phyloP scores from a whole-genome alignment of 1,140 invertebrate genomes.

The Leguminivora glycinivorella region DNA sequence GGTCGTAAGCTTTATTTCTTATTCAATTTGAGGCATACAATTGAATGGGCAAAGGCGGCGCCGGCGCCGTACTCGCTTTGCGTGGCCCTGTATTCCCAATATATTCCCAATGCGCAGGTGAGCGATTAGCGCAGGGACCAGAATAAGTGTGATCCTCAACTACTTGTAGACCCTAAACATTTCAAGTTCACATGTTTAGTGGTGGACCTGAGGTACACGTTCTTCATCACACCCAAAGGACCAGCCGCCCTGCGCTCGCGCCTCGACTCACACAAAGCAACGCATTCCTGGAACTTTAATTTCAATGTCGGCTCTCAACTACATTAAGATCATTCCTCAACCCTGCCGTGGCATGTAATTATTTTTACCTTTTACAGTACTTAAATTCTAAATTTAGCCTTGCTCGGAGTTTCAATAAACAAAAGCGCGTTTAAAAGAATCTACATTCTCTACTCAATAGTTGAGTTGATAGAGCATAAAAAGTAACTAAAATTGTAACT shows the following conservation, averaged over 20 bases:
- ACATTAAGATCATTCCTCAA: conserved; percentile 36
- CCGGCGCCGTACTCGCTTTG: neutral
- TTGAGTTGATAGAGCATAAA: neutral
- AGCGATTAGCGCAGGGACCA: neutral
- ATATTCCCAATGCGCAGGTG: neutral
- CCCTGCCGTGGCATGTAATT: conserved; percentile 22
- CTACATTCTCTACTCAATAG: neutral
- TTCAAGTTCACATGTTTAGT: neutral
- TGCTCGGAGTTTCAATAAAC: neutral
- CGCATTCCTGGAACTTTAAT: conserved; percentile 46
- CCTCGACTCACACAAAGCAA: neutral
- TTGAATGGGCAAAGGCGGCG: conserved; percentile 34
- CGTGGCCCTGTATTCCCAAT: neutral
- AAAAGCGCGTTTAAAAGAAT: neutral
- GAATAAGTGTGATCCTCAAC: neutral
- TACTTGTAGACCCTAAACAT: neutral
- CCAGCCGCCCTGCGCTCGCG: conserved; percentile 12
- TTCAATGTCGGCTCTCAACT: conserved; percentile 36
- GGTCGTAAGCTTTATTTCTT: conserved; percentile 31
- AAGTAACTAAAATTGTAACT: neutral
- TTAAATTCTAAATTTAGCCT: conserved; percentile 15
- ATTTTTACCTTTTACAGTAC: conserved; percentile 26
- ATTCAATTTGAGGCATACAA: conserved; percentile 39
- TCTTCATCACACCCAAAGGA: neutral
- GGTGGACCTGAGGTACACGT: neutral